Percentiles rank a stretch among this genome's conserved stretches.
phyloP scores from a whole-genome alignment of 2,888 invertebrate genomes.

The Tipula unca region DNA sequence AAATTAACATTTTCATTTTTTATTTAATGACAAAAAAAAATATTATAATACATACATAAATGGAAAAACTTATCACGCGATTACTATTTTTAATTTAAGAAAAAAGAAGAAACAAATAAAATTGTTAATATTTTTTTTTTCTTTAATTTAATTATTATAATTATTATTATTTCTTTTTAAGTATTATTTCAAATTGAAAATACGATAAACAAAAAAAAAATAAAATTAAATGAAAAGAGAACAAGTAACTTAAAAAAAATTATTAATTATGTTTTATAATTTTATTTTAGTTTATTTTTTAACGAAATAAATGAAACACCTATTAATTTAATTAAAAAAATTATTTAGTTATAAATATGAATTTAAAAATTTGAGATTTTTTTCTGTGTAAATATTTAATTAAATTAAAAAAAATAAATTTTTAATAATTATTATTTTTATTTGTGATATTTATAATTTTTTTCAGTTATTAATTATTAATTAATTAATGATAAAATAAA shows the following conservation, averaged over 20 bases:
- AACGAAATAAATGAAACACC: not conserved
- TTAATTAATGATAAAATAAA: conserved; percentile 9
- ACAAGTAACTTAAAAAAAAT: not conserved
- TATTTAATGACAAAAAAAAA: conserved; percentile 1
- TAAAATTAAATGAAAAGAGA: not conserved
- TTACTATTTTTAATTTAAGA: not conserved
- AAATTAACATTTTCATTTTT: not conserved
- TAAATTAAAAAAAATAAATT: conserved; percentile 1
- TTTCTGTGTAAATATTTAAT: conserved; percentile 14
- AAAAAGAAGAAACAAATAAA: not conserved
- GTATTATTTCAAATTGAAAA: conserved; percentile 14
- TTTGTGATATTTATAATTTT: conserved; percentile 9
- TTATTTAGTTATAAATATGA: conserved; percentile 8
- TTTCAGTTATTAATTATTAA: conserved; percentile 8
- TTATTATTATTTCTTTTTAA: not conserved
- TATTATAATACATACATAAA: not conserved
- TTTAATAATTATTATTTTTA: conserved; percentile 14
- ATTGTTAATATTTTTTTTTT: not conserved
- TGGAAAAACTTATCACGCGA: conserved; percentile 3
- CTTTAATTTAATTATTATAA: not conserved
- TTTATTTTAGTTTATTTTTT: conserved; percentile 3
- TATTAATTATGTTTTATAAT: conserved; percentile 8
- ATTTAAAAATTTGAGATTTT: conserved; percentile 9
- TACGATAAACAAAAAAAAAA: not conserved
- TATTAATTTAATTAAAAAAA: conserved; percentile 3